Evolutionary conservation across 1,140 invertebrate species (phyloP), one percentile per base, ranked within the genome.

Genomic region (Ceratitis capitata): DNA sequence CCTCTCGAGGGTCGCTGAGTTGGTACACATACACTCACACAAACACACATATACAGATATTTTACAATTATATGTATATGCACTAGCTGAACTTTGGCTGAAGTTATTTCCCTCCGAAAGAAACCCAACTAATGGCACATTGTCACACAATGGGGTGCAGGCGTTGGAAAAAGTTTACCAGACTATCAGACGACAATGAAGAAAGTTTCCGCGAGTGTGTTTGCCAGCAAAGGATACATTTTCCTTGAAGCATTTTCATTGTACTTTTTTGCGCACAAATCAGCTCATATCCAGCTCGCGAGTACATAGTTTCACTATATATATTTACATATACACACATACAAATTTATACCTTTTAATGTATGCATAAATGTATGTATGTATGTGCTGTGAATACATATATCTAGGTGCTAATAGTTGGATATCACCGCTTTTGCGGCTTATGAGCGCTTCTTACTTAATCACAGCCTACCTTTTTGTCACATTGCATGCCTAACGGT

Each of bases 121-220:
- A n/a, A 32, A 6, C 12, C 3, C 61, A 16, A 32, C 16, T 35
- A 4, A 69, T 69, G 61, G 61, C 32, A 29, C 4, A 32, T 35
- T 69, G 61, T 69, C 61, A 69, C 61, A 69, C 61, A 39, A 69
- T 16, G 61, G 61, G 32, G 61, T 39, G 61, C 61, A 69, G 32
- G n/a, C 23, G 23, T 23, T 32, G 58, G 6, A 64, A 69, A 69
- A 69, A 69, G 32, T 69, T 69, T 29, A 5, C 0, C 32, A 64
- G 61, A 64, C 61, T 64, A 32, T 29, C 61, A 39, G 61, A n/a
- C 61, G 61, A 32, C 61, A 39, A 14, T 6, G 61, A 69, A 69
- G 29, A 16, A n/a, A 19, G 19, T 56, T 32, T 14, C 51, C 51
- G 6, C 7, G 2, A 53, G 4, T 69, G 29, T 14, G 4, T 56